Base-by-base conservation (phyloP, 1,140 invertebrate genomes). In the Globodera ellingtonae region DNA sequence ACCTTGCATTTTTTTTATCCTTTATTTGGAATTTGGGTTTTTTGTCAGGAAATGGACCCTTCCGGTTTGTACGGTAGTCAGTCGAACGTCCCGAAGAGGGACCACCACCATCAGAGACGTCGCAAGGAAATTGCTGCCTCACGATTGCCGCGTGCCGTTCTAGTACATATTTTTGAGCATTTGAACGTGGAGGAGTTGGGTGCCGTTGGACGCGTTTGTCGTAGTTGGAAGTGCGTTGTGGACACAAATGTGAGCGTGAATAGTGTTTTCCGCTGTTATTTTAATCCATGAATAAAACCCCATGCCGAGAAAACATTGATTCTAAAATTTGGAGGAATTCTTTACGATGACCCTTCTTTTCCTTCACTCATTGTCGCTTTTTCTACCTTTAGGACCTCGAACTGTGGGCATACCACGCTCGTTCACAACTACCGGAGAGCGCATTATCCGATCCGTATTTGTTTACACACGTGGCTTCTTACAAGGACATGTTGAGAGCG, bases 141-240 rank as follows among this genome's bases (percentile, higher is more conserved):
- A 15, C 78, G 87, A 66, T 86, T 94, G 80, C 92, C 93, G 48
- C 93, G 95, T 90, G 92, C 93, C 90, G 93, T 97, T 89, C 92
- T 98, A 87, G 96, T 97, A 92, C 92, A 93, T 84, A 94, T 98
- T 90, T 98, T 98, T 91, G 95, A 95, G 21, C 97, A 95, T 91
- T 91, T 98, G 87, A 93, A 94, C 85, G 91, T 98, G 65, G 92
- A 93, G 85, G 95, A 97, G 87, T 90, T 98, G 71, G 91, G 93
- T 85, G 94, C 93, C 89, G 97, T 95, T 92, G 93, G 94, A 67
- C 91, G 97, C 76, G 95, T 97, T 70, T 98, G 96, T 91, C 95
- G 95, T 91, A 94, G 93, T 81, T 99, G 96, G 96, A 94, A 95
- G 88, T 92, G 92, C 87, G 94, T 95, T 90, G 91, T 98, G 52